These are phyloP conservation scores for Augiades crinisus DNA, from an alignment of 2,888 invertebrate genomes.

Conservation along the genomic window DNA sequence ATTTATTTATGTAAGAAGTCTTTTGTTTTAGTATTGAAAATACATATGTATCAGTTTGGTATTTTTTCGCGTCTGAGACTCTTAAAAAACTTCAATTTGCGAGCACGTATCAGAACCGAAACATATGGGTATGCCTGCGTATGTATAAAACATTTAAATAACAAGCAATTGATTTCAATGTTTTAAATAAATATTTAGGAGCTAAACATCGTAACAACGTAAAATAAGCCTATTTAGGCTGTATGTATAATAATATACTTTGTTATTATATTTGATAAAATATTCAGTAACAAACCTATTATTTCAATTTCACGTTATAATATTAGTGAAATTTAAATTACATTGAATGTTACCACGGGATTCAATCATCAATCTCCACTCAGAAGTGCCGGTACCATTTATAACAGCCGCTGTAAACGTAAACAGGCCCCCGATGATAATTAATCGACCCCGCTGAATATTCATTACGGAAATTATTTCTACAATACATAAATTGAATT, in stretches of 20 bases:
- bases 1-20: no score
- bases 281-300: neutral
- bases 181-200: no score
- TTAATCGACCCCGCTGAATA: constrained; percentile 20
- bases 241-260: neutral
- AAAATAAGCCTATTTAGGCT: no score
- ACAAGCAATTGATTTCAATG: no score
- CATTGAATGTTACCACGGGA: neutral
- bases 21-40: no score
- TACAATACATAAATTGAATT: constrained; percentile 19
- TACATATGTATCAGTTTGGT: no score
- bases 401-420: constrained; percentile 6
- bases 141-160: no score
- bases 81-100: no score
- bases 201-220: no score
- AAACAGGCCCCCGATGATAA: constrained; percentile 18
- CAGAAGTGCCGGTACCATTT: constrained; percentile 8
- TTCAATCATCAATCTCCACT: constrained; percentile 10
- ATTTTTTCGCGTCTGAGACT: no score
- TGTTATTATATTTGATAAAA: neutral
- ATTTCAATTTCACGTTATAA: neutral
- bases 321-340: neutral
- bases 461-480: constrained; percentile 19
- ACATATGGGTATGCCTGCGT: no score
- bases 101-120: no score